Conservation (phyloP, 2,888 invertebrate species). For the Eristalinus aeneus region DNA sequence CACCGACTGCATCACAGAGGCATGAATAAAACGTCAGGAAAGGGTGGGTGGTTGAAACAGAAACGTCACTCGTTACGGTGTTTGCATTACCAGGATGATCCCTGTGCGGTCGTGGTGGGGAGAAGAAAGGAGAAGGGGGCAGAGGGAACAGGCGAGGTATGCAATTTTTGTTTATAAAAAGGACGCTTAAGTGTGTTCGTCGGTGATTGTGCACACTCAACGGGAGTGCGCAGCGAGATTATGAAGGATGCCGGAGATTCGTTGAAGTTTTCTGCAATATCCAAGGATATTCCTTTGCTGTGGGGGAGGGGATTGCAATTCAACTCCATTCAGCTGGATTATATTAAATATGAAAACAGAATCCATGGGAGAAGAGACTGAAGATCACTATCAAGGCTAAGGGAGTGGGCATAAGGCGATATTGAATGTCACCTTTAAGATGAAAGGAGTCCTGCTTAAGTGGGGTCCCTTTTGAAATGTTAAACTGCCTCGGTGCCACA, state of each 20-base stretch:
- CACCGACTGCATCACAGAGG: not conserved
- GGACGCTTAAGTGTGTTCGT: not conserved
- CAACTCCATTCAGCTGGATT: not conserved
- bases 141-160: not conserved
- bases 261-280: not conserved
- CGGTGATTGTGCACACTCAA: slow-evolving; percentile 6
- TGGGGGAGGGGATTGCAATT: not conserved
- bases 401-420: not conserved
- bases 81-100: slow-evolving; percentile 16
- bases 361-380: not conserved
- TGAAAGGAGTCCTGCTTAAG: too few relatives aligned
- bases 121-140: too few relatives aligned
- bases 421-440: not conserved
- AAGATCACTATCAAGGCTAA: not conserved
- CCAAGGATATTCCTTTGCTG: not conserved
- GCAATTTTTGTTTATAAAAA: slow-evolving; percentile 9
- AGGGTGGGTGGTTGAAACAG: not conserved
- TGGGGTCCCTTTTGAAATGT: too few relatives aligned
- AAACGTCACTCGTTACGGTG: not conserved
- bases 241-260: not conserved
- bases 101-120: not conserved
- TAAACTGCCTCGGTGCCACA: too few relatives aligned
- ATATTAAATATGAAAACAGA: not conserved
- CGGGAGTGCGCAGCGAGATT: not conserved
- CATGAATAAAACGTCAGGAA: not conserved